Evolutionary conservation across 2,113 vertebrate species (phyloP), one percentile per base, ranked within the genome.

Genomic region (Scopus umbretta): DNA sequence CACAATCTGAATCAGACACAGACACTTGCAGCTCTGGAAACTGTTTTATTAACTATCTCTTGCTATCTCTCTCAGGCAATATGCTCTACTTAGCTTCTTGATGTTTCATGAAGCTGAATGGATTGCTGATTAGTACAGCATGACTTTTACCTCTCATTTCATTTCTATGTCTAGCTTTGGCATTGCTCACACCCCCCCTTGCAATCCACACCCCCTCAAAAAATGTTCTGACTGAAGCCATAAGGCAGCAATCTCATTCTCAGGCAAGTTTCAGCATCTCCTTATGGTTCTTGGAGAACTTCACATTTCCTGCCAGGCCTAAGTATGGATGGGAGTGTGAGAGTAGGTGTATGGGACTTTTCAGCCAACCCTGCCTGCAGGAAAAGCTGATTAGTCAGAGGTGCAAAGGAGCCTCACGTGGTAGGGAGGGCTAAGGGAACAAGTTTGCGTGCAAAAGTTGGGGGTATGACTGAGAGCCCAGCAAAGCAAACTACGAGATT

Each of bases 201-300:
- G 81, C 94, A 90, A 90, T 91, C 67, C 61, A 88, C 94, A 83
- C 93, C 93, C 84, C 94, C 94, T 80, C 95, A 96, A 92, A 96
- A 96, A 97, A 95, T 88, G 88, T 96, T 97, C 97, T 96, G 97
- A 97, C 95, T 96, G 94, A 96, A 96, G 95, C 95, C 96, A 95
- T 97, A 97, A 94, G 97, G 95, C 88, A 95, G 88, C 86, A 67
- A 95, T 97, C 92, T 94, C 89, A 62, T 94, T 96, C 87, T 91
- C 49, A 85, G 65, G 82, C 95, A 89, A 76, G 53, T 91, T 94
- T 86, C 92, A 95, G 38, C 80, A 82, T 91, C 56, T 95, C 96
- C 95, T 94, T 97, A 97, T 96, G 95, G 88, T 58, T 94, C 89
- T 68, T 72, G 70, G 66, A 97, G 92, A 94, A 94, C 73, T 88